A percentile compares a stretch with the other conserved stretches of the same genome.
Evolutionary conservation across 2,888 invertebrate species (phyloP).

Genomic region (Drosophila mayaguana): DNA sequence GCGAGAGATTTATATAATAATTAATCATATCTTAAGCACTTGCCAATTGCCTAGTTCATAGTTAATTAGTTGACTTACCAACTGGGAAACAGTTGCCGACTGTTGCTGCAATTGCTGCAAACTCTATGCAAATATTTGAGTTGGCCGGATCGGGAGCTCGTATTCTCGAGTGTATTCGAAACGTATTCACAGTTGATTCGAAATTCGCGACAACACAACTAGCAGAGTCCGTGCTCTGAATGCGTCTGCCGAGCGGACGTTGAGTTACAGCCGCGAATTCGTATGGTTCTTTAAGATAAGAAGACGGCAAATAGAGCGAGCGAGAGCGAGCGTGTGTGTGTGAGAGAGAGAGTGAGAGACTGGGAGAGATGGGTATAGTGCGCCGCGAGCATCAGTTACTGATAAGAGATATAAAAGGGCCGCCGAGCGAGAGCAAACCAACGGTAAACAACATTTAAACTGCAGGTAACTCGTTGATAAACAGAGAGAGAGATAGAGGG

Average conservation of each 20-base stretch:
- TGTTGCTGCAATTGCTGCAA: conserved; percentile 47
- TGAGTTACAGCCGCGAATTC: conserved; percentile 58
- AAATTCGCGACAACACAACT: conserved; percentile 54
- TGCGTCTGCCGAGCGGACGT: conserved; percentile 58
- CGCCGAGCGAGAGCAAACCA: conserved; percentile 22
- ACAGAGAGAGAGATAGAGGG: neutral
- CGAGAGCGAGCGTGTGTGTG: neutral
- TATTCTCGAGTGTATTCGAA: conserved; percentile 16
- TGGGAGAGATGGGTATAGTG: conserved; percentile 2
- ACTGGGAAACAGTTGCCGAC: conserved; percentile 42
- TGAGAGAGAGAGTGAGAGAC: neutral
- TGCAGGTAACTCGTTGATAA: conserved; percentile 31
- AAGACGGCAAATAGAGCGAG: conserved; percentile 38
- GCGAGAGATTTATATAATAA: conserved; percentile 58
- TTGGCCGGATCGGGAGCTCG: neutral
- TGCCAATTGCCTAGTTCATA: conserved; percentile 4
- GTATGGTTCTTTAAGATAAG: conserved; percentile 72
- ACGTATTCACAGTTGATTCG: conserved; percentile 12
- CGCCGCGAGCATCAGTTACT: conserved; percentile 47
- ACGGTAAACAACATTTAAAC: conserved; percentile 29
- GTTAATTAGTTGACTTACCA: conserved; percentile 52
- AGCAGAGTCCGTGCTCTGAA: conserved; percentile 60
- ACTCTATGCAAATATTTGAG: conserved; percentile 52
- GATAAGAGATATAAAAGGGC: conserved; percentile 46
- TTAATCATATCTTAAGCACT: conserved; percentile 15